Percentiles rank a stretch among this genome's conserved stretches.
These are phyloP conservation scores for Sebastes hopkinsi DNA, from an alignment of 2,797 vertebrate genomes.

Conservation along the genomic window DNA sequence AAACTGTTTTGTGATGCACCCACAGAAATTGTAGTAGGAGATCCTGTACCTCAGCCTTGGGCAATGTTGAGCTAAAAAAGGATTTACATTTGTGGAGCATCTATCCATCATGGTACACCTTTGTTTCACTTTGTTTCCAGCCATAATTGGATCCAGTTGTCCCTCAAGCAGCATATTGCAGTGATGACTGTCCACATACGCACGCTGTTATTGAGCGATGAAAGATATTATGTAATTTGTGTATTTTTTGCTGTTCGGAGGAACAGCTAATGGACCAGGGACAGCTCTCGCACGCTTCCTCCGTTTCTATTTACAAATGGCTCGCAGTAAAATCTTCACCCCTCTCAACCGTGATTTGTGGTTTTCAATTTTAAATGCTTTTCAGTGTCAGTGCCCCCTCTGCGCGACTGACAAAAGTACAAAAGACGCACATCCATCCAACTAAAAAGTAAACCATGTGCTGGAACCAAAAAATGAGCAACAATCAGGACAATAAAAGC, in stretches of 20 bases:
- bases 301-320: conserved; percentile 29
- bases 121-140: conserved; percentile 16
- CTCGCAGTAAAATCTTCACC: conserved; percentile 24
- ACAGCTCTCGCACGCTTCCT: conserved; percentile 1
- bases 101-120: neutral
- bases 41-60: neutral
- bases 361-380: conserved; percentile 42
- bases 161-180: neutral
- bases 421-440: conserved; percentile 19
- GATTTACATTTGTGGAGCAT: neutral
- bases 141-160: conserved; percentile 21
- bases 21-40: neutral
- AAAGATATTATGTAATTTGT: conserved; percentile 23
- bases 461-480: conserved; percentile 8
- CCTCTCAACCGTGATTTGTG: conserved; percentile 42
- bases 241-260: conserved; percentile 21
- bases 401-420: conserved; percentile 20
- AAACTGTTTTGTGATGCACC: neutral
- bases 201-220: neutral
- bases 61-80: neutral
- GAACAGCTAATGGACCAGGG: conserved; percentile 31
- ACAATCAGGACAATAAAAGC: conserved; percentile 39
- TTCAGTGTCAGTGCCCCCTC: conserved; percentile 33
- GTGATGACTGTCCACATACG: neutral
- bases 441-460: conserved; percentile 26